A percentile compares a stretch with the other conserved stretches of the same genome.
These are phyloP conservation scores for Dasypolia templi DNA, from an alignment of 2,888 invertebrate species.

Conservation along the genomic window DNA sequence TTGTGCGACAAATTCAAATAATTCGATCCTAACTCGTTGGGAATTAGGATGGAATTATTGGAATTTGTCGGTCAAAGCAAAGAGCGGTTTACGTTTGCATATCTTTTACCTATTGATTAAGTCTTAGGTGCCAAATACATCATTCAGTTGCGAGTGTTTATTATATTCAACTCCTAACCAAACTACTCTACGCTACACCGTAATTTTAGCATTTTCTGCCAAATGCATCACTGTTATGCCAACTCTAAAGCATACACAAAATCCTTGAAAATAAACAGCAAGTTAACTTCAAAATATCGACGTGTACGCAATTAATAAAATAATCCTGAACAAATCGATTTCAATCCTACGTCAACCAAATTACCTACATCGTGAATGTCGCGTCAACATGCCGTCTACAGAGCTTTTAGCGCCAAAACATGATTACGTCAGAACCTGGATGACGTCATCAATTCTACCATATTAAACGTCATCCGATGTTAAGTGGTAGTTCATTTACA, in stretches of 20 bases:
- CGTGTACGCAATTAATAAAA: conserved; percentile 4
- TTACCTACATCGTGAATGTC: conserved; percentile 32
- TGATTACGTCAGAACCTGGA: conserved; percentile 23
- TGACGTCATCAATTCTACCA: conserved; percentile 36
- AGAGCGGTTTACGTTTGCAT: not conserved
- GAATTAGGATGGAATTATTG: not conserved
- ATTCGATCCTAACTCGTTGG: too few species aligned
- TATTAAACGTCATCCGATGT: conserved; percentile 25
- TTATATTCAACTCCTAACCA: not conserved
- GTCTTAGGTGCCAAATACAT: not conserved
- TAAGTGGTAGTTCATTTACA: conserved; percentile 17
- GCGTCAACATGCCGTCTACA: conserved; percentile 15
- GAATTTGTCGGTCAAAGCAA: not conserved
- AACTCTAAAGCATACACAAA: not conserved
- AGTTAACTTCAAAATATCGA: conserved; percentile 11
- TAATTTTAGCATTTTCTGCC: not conserved
- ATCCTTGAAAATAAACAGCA: not conserved
- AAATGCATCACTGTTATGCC: not conserved
- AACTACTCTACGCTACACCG: not conserved
- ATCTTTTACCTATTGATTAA: not conserved
- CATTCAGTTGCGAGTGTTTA: not conserved
- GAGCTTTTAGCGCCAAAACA: conserved; percentile 35
- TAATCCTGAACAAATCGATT: conserved; percentile 10
- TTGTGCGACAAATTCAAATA: too few species aligned
- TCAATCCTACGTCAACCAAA: conserved; percentile 35